Evolutionary conservation across 2,113 vertebrate species (phyloP).

Genomic region (Corydoras maculifer): DNA sequence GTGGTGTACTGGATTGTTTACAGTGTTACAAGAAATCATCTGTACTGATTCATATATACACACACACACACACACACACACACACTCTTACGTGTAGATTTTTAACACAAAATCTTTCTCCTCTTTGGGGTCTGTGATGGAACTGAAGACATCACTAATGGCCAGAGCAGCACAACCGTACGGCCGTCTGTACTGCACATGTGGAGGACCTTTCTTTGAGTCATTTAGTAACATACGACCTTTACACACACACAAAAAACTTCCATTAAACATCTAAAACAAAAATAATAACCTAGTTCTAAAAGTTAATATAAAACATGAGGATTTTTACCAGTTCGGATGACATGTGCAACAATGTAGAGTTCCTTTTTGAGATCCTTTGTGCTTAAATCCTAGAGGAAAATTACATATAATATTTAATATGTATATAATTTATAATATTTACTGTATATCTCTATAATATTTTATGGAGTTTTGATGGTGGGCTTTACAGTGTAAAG

Average conservation of each 20-base stretch:
- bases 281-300: neutral
- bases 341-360: slow-evolving; percentile 91
- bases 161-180: slow-evolving; percentile 91
- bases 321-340: slow-evolving; percentile 79
- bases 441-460: too few species aligned
- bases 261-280: neutral
- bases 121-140: slow-evolving; percentile 87
- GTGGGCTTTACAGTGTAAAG: slow-evolving; percentile 20
- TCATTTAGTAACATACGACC: slow-evolving; percentile 94
- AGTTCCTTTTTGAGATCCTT: slow-evolving; percentile 98
- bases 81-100: slow-evolving; percentile 88
- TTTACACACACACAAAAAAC: slow-evolving; percentile 42
- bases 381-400: slow-evolving; percentile 87
- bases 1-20: too few species aligned
- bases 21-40: too few species aligned
- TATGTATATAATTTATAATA: too few species aligned
- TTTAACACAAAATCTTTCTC: slow-evolving; percentile 98
- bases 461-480: too few species aligned
- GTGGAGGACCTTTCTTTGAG: slow-evolving; percentile 89
- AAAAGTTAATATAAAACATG: neutral
- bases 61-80: neutral
- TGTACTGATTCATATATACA: too few species aligned
- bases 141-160: slow-evolving; percentile 87
- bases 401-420: neutral
- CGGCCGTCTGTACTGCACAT: slow-evolving; percentile 85